phyloP scores from a whole-genome alignment of 2,888 invertebrate species.

The Dasypogon diadema region DNA sequence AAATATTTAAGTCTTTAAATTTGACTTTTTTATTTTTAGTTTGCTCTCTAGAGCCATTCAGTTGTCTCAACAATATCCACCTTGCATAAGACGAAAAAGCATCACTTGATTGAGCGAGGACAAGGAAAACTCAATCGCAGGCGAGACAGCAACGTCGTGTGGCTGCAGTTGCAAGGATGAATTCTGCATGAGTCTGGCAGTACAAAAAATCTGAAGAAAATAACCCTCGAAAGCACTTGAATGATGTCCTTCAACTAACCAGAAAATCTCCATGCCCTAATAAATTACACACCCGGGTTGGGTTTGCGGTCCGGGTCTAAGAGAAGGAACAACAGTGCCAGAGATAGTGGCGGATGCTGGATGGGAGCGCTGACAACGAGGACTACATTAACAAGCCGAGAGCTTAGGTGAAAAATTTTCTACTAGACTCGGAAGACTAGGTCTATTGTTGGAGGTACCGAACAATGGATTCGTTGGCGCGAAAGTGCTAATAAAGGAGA shows the following conservation, averaged over 20 bases:
- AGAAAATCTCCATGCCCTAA: constrained; percentile 44
- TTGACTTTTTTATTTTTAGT: constrained; percentile 2
- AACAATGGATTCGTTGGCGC: constrained; percentile 38
- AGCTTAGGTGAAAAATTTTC: constrained; percentile 38
- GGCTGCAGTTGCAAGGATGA: constrained; percentile 37
- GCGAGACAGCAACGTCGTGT: constrained; percentile 32
- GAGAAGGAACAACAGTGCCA: background rate
- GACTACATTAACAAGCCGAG: constrained; percentile 35
- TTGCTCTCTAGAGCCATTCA: background rate
- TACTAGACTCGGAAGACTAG: constrained; percentile 29
- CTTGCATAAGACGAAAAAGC: constrained; percentile 43
- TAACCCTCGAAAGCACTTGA: constrained; percentile 38
- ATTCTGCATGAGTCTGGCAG: constrained; percentile 28
- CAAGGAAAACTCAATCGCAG: constrained; percentile 32
- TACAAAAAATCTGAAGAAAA: constrained; percentile 29
- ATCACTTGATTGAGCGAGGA: constrained; percentile 40
- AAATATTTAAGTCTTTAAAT: constrained; percentile 8
- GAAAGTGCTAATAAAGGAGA: constrained; percentile 41
- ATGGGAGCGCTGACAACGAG: constrained; percentile 7
- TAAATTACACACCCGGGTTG: constrained; percentile 7
- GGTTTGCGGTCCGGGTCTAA: background rate
- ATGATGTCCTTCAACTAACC: constrained; percentile 43
- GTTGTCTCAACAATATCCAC: constrained; percentile 39
- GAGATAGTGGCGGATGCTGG: background rate
- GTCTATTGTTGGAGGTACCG: constrained; percentile 33